Base-by-base conservation (phyloP, 2,888 invertebrate genomes). In the Trisateles emortualis region DNA sequence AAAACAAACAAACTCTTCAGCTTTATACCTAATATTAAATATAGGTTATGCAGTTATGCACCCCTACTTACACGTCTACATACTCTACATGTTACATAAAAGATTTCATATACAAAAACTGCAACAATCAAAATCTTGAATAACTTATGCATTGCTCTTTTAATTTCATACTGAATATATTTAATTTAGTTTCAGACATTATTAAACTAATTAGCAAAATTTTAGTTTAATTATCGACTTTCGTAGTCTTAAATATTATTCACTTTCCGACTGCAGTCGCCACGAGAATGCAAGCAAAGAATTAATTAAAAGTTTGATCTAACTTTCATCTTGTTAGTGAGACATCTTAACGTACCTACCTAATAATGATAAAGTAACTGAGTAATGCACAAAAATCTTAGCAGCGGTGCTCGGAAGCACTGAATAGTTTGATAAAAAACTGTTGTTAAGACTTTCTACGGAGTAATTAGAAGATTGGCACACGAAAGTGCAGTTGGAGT, bases 321-420 rank as follows among this genome's bases (percentile, higher is more conserved):
- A 72, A 90, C 90, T 91, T 91, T 91, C 91, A 86, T 90, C 88
- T 90, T 81, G 88, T 89, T 89, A 88, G 78, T 72, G 80, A 70
- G 76, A 81, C 78, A 84, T 85, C 81, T 79, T 76, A 79, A 82
- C 78, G 79, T 80, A n/a, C n/a, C n/a, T n/a, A n/a, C n/a, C n/a
- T n/a, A 80, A 81, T 82, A 83, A 78, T 82, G 82, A 82, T 43
- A 32, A 38, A 79, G 74, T 78, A 81, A 81, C 6, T 8, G 26
- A 79, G 75, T 78, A 81, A 83, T 75, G 84, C 81, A 89, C 88
- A 81, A 90, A 90, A 88, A 85, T 89, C 73, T 76, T 76, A 76
- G 74, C 65, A 75, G 65, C 65, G 65, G 55, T 64, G 81, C 79
- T 77, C 78, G 78, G 79, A 79, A 77, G 79, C 78, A 71, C 67